phyloP scores from a whole-genome alignment of 2,797 vertebrate genomes.

The Galagoides demidoff region DNA sequence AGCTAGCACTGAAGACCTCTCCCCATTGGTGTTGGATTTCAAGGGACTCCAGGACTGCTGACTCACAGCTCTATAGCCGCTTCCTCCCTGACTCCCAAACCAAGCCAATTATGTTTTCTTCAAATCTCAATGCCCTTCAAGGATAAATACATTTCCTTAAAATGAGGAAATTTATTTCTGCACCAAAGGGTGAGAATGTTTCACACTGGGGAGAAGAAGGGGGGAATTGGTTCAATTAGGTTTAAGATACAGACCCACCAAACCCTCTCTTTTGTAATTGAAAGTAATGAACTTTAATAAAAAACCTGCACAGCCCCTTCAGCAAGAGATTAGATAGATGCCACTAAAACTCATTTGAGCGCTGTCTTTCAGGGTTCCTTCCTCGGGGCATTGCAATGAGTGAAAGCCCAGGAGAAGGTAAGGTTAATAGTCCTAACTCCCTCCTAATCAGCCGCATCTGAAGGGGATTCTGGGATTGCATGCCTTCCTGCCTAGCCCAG shows the following conservation, averaged over 20 bases:
- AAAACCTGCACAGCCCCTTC: slow-evolving; percentile 58
- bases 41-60: neutral
- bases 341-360: slow-evolving; percentile 52
- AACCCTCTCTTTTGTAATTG: slow-evolving; percentile 61
- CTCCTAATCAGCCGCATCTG: neutral
- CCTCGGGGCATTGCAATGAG: slow-evolving; percentile 12
- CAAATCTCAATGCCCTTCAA: slow-evolving; percentile 55
- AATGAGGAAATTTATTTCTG: slow-evolving; percentile 65
- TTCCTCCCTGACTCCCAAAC: neutral
- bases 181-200: slow-evolving; percentile 18
- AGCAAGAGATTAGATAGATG: slow-evolving; percentile 44
- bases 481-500: neutral
- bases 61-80: slow-evolving; percentile 27
- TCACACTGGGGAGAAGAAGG: slow-evolving; percentile 52
- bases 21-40: slow-evolving; percentile 39
- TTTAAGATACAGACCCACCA: neutral
- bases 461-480: neutral
- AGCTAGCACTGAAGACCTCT: rapidly evolving
- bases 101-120: slow-evolving; percentile 36
- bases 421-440: slow-evolving; percentile 58
- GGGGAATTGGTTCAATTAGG: slow-evolving; percentile 42
- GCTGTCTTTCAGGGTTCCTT: slow-evolving; percentile 54
- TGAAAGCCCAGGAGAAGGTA: neutral
- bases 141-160: slow-evolving; percentile 46
- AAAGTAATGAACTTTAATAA: slow-evolving; percentile 81